Evolutionary conservation across 2,888 invertebrate genomes (phyloP), one percentile per base, ranked within the genome.

Genomic region (Clostera curtula): DNA sequence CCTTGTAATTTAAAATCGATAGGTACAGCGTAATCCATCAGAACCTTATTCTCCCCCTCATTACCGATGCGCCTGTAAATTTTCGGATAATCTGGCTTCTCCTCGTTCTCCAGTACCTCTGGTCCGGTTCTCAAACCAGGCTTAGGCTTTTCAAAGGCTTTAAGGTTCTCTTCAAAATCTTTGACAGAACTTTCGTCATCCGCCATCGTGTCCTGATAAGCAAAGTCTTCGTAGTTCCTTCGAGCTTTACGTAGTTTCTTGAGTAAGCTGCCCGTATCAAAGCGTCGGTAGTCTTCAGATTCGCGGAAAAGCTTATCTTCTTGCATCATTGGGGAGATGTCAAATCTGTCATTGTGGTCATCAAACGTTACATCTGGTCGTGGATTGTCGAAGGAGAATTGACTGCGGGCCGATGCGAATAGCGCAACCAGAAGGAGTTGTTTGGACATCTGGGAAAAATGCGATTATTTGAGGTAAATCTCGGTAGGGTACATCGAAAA

Each of bases 341-440:
- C 73, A 18, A 59, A 79, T 2, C 77, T 50, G 15, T 75, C 68
- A 32, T 73, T 77, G 1, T 46, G 22, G 0, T 57, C 64, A 0
- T 50, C 60, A 19, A 71, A 79, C 0, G 43, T 61, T 0, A 79
- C 48, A 25, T 79, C 79, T 0, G 79, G 66, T 12, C 27, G 55
- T 25, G 69, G 17, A 0, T 28, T 16, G 3, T 46, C 39, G 0
- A 48, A 11, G 0, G 30, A 27, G 27, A 50, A 57, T 23, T 73
- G 68, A 19, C 47, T 32, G 8, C 46, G 6, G 3, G 38, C 35
- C 15, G 31, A 33, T 2, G 38, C 31, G 3, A 56, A 12, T 6
- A 48, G 3, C 4, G 27, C 9, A 18, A 18, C 18, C 5, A 38
- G 8, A 4, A 58, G 25, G 2, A 49, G 11, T 1, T 39, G 10